phyloP scores from a whole-genome alignment of 2,113 vertebrate species.

The Sterrhoptilus dennistouni region DNA sequence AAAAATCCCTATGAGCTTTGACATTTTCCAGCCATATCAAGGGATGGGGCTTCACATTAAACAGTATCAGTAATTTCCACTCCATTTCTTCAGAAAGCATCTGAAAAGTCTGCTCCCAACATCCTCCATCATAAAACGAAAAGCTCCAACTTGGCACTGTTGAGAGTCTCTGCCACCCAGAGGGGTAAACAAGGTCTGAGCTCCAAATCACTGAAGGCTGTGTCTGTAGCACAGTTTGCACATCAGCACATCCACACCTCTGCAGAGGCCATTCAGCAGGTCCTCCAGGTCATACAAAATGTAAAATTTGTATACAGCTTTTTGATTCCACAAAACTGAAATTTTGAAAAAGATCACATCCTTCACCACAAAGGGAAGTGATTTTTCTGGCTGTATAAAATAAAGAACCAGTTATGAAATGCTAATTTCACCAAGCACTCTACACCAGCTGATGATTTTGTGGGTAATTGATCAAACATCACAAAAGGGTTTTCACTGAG shows the following conservation, averaged over 20 bases:
- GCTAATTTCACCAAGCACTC: neutral
- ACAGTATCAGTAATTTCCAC: neutral
- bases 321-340: neutral
- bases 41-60: neutral
- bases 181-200: neutral
- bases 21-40: neutral
- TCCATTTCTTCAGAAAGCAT: neutral
- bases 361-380: neutral
- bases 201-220: neutral
- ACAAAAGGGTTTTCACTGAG: neutral
- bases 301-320: neutral
- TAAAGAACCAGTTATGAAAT: neutral
- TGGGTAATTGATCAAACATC: neutral
- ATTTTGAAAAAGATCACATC: neutral
- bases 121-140: accelerated
- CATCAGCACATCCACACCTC: accelerated
- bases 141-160: neutral
- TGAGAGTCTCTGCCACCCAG: neutral
- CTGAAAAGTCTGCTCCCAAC: neutral
- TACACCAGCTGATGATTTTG: neutral
- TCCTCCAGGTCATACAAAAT: neutral
- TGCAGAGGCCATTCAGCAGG: neutral
- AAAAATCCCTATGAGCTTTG: neutral
- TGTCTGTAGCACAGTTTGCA: neutral
- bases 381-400: neutral